Evolutionary conservation across 2,888 invertebrate species (phyloP), one percentile per base, ranked within the genome.

Genomic region (Tillus elongatus): DNA sequence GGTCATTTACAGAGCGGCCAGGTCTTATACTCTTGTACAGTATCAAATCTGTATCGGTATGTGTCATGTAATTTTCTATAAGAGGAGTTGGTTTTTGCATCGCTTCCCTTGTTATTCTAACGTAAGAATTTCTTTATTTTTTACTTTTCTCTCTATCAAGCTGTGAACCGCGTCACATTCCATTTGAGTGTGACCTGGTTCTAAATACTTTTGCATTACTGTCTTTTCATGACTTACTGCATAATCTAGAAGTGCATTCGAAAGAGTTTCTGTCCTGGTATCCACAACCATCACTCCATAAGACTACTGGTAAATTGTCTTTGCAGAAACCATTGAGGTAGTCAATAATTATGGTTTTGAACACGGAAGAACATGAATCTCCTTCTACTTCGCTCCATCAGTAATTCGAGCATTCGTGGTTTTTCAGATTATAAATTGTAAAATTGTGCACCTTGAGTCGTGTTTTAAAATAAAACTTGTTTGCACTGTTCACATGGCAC

Each of bases 131-230:
- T n/a, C n/a, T n/a, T n/a, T n/a, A n/a, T n/a, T n/a, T n/a, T n/a
- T n/a, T n/a, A n/a, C n/a, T n/a, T n/a, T n/a, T n/a, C n/a, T n/a
- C n/a, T n/a, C n/a, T n/a, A n/a, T n/a, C n/a, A n/a, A n/a, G n/a
- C 24, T 19, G 24, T 19, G 24, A 19, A 19, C 24, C 24, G 24
- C 24, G n/a, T 19, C 24, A 39, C 39, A 42, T 33, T 39, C 35
- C 36, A 42, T 39, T 30, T 42, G 39, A 19, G 42, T 42, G 33
- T 42, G 39, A 39, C 39, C 42, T 36, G 36, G 39, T 36, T 42
- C 36, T 24, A 42, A 36, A 33, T 36, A 41, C 12, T 39, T 43
- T 34, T 43, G 43, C 8, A 15, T 35, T 3, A 43, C 30, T 2
- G 9, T 39, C 29, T 24, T 36, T 14, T 41, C 16, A 2, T 43